Percentiles rank a stretch among this genome's conserved stretches.
Evolutionary conservation across 2,113 vertebrate genomes (phyloP).

Genomic region (Colius striatus): DNA sequence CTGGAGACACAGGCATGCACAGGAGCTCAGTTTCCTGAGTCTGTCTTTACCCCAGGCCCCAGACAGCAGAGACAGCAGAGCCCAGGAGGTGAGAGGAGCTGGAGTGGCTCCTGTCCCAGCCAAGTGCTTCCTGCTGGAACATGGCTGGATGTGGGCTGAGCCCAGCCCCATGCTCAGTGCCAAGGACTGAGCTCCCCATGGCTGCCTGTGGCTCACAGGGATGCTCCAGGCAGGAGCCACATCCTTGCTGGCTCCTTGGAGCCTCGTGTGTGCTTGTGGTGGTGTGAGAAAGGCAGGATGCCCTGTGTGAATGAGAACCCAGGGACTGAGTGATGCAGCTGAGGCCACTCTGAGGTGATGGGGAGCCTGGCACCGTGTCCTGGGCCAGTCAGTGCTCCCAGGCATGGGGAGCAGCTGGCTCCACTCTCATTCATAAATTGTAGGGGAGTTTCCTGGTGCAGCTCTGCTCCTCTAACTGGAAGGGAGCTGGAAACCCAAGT

Average conservation of each 20-base stretch:
- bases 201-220: not conserved
- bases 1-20: not conserved
- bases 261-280: fast-evolving
- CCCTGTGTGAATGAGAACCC: not conserved
- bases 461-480: conserved; percentile 44
- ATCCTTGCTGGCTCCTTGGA: not conserved
- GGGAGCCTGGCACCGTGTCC: not conserved
- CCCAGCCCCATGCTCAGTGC: not conserved
- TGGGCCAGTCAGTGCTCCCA: fast-evolving
- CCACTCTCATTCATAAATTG: not conserved
- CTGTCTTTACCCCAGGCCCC: not conserved
- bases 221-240: not conserved
- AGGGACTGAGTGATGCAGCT: fast-evolving
- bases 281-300: fast-evolving
- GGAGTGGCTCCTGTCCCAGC: not conserved
- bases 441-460: conserved; percentile 38
- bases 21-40: not conserved
- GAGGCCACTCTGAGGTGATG: not conserved
- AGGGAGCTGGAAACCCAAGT: conserved; percentile 47
- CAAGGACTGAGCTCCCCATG: fast-evolving
- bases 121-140: conserved; percentile 12
- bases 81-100: not conserved
- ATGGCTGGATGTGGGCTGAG: not conserved
- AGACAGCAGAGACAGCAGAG: not conserved
- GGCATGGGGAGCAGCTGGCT: not conserved